Base-by-base conservation (phyloP, 2,113 vertebrate species). In the Callopanchax toddi region DNA sequence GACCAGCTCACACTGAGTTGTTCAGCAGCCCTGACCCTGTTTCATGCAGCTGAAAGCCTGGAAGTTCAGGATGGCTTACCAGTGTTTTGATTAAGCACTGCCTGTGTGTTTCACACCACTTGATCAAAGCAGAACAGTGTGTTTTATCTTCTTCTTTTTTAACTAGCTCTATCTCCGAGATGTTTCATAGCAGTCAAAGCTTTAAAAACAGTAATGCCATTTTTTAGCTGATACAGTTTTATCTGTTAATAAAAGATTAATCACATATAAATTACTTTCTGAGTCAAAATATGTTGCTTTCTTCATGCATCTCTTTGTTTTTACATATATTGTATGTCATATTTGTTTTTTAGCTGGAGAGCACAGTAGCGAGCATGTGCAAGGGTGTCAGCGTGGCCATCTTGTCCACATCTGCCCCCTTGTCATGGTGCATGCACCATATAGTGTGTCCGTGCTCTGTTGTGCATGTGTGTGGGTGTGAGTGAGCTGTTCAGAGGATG, bases 11-110 rank as follows among this genome's bases (percentile, higher is more conserved):
- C 76, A 75, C 79, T 78, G 79, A 74, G 68, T 59, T 72, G 71
- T 74, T 74, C 76, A 66, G 73, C 76, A 61, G 57, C 74, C 67
- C 66, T 83, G 76, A 85, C 79, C 83, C 77, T 57, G 69, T 64
- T 84, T 85, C 86, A 78, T 81, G 70, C 79, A 54, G 81, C 76
- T 77, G 71, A 73, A 82, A 80, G 85, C 78, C 57, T 34, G 51
- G 37, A 79, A 80, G 79, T 87, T 86, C 78, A 78, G 73, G 82
- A 82, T 82, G 85, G 67, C 79, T 76, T 76, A 67, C 72, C 85
- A 74, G 68, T 76, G 82, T 83, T 86, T 84, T 87, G 84, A 87
- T 86, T 76, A 89, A 79, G 82, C 80, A 16, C 81, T 74, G 85
- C 46, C 74, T 67, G 60, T 79, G 51, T 78, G 71, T 74, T 78